Evolutionary conservation across 2,888 invertebrate genomes (phyloP), one percentile per base, ranked within the genome.

Genomic region (Hybos culiciformis): DNA sequence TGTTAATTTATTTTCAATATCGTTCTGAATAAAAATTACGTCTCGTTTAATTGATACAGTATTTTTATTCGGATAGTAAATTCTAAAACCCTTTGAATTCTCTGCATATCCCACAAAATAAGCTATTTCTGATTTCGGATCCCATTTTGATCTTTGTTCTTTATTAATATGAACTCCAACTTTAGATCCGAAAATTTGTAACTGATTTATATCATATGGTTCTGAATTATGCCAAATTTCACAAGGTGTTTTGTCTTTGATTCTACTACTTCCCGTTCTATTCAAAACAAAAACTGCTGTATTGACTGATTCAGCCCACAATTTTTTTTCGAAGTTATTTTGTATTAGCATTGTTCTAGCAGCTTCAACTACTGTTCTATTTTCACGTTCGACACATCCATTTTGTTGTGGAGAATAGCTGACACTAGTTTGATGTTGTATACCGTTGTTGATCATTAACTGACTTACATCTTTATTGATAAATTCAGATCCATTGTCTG

Each of bases 241-340:
- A 40, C 43, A 48, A 17, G 54, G 50, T 29, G 50, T 47, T 42
- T 48, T 52, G 12, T 42, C 20, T 14, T 41, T 31, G 5, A 46
- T 39, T n/a, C 41, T 15, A 26, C 43, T 49, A 23, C 46, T 47
- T 23, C 48, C 52, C 1, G 42, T 56, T 23, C 58, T 43, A 36
- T 61, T 60, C 3, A 60, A 42, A n/a, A 58, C 40, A 41, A 57
- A 59, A 1, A 53, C 51, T 5, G 56, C 55, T 45, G 53, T 56
- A 6, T 52, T 50, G 0, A 58, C 53, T 1, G 60, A 60, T 49
- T 62, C 61, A n/a, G 59, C 57, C 60, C 59, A 61, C 5, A 58
- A 45, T 4, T 44, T 46, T 29, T 49, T 47, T 11, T 41, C 20
- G 3, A 54, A 17, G 0, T 51, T 53, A 43, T 31, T 39, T n/a